These are phyloP conservation scores for Zeus faber DNA, from an alignment of 2,113 vertebrate genomes.

Conservation along the genomic window DNA sequence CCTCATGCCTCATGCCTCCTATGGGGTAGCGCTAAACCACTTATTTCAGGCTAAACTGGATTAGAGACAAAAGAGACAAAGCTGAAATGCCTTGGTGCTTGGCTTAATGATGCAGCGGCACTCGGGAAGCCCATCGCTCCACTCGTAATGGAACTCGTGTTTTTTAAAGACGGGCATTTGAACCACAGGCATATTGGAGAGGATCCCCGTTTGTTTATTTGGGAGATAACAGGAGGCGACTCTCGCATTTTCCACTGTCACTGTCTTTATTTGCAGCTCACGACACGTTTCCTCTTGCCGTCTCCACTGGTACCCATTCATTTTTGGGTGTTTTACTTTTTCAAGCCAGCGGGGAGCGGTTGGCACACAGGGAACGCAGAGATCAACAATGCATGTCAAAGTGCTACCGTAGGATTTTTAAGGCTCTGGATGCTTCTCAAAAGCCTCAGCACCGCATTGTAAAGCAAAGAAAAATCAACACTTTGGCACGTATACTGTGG, in stretches of 20 bases:
- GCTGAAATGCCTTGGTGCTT: conserved; percentile 67
- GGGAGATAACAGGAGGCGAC: conserved; percentile 33
- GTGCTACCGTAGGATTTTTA: conserved; percentile 23
- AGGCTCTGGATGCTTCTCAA: not conserved
- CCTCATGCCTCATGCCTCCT: conserved; percentile 56
- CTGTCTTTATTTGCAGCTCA: conserved; percentile 9
- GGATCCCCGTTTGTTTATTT: conserved; percentile 48
- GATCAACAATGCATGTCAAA: conserved; percentile 19
- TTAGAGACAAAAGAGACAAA: conserved; percentile 71
- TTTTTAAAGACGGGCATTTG: conserved; percentile 54
- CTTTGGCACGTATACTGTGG: too few species aligned
- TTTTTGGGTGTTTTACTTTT: conserved; percentile 14
- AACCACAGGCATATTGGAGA: conserved; percentile 45
- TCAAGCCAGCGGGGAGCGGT: conserved; percentile 6
- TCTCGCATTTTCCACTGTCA: conserved; percentile 15
- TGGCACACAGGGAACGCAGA: conserved; percentile 8
- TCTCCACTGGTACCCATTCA: not conserved
- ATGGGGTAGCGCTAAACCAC: conserved; percentile 72
- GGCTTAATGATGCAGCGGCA: conserved; percentile 48
- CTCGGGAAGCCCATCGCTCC: conserved; percentile 41
- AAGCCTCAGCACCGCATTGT: not conserved
- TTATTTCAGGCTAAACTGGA: conserved; percentile 81
- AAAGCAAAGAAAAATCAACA: not conserved
- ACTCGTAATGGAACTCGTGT: conserved; percentile 67
- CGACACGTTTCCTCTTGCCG: conserved; percentile 19